Evolutionary conservation across 2,888 invertebrate genomes (phyloP).

Genomic region (Caprella mutica): DNA sequence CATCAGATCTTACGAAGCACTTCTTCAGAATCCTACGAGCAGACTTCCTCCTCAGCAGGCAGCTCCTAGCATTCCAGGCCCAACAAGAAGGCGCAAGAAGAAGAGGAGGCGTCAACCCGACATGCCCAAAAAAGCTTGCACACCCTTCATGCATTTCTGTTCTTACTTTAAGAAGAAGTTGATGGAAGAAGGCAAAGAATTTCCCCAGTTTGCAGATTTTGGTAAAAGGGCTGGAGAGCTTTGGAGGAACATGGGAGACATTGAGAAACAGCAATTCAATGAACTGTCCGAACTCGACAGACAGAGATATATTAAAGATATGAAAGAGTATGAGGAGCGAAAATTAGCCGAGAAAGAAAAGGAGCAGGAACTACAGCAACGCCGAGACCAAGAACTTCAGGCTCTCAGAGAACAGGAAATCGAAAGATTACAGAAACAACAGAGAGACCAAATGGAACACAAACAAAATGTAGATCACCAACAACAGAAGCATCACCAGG

Average conservation of each 20-base stretch:
- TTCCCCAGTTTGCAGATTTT: constrained; percentile 34
- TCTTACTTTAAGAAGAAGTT: constrained; percentile 33
- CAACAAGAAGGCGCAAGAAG: constrained; percentile 33
- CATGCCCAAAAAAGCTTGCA: constrained; percentile 34
- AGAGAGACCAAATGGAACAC: constrained; percentile 32
- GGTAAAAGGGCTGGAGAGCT: constrained; percentile 33
- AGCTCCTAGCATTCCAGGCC: constrained; percentile 28
- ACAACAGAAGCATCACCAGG: constrained; percentile 28
- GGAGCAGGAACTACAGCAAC: constrained; percentile 32
- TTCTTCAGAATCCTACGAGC: constrained; percentile 23
- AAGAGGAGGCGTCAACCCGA: constrained; percentile 34
- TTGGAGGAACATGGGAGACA: constrained; percentile 34
- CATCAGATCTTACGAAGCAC: constrained; percentile 32
- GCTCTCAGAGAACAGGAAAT: constrained; percentile 32
- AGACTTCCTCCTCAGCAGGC: constrained; percentile 27
- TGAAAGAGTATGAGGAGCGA: constrained; percentile 34
- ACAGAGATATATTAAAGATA: constrained; percentile 33
- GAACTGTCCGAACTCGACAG: constrained; percentile 33
- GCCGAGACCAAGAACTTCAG: constrained; percentile 32
- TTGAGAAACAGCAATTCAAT: constrained; percentile 30
- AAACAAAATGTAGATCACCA: constrained; percentile 33
- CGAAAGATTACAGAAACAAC: constrained; percentile 33
- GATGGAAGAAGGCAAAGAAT: constrained; percentile 34
- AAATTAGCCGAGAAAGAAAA: constrained; percentile 33
- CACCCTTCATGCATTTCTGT: constrained; percentile 34